Conservation (phyloP, 2,888 invertebrate species). For the Melinaea marsaeus region DNA sequence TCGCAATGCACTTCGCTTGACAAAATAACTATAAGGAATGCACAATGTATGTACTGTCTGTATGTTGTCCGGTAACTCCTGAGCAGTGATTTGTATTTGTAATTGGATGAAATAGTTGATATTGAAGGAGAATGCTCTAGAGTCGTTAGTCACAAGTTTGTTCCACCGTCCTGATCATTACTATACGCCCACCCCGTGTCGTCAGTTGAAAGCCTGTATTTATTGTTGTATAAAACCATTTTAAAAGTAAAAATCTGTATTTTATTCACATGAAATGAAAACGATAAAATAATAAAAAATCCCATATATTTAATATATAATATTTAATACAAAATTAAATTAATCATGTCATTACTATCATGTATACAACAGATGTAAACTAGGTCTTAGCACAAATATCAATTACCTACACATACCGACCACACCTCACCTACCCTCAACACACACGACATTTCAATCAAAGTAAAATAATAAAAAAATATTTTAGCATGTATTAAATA, state of each 20-base stretch:
- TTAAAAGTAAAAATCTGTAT: conserved; percentile 40
- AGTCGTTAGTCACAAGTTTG: conserved; percentile 33
- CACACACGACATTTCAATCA: too few species aligned
- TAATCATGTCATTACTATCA: conserved; percentile 20
- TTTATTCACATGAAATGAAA: conserved; percentile 18
- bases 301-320: conserved; percentile 21
- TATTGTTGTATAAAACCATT: conserved; percentile 73
- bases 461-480: too few species aligned
- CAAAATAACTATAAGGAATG: too few species aligned
- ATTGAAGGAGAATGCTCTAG: too few species aligned
- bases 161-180: conserved; percentile 62
- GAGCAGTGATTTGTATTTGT: too few species aligned
- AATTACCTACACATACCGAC: too few species aligned
- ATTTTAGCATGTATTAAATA: too few species aligned
- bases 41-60: too few species aligned
- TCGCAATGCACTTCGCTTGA: too few species aligned
- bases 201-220: conserved; percentile 69
- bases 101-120: too few species aligned
- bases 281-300: conserved; percentile 11
- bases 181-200: conserved; percentile 65
- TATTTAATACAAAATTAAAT: conserved; percentile 23
- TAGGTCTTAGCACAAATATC: neutral
- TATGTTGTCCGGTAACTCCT: too few species aligned
- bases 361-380: conserved; percentile 8
- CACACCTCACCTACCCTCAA: too few species aligned